Conservation (phyloP, 1,140 invertebrate genomes). For the Trichoplusia ni region DNA sequence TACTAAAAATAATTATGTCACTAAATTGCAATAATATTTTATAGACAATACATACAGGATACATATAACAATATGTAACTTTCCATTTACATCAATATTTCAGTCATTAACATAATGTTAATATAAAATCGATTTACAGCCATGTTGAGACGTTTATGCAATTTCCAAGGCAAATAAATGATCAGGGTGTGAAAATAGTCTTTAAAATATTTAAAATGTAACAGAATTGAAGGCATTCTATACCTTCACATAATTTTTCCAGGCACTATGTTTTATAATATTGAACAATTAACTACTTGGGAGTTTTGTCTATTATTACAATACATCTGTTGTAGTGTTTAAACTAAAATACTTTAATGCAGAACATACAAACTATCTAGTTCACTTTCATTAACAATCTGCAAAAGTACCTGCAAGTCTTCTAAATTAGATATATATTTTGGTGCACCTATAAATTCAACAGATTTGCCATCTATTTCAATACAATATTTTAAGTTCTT, state of each 20-base stretch:
- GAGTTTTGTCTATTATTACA: slow-evolving; percentile 4
- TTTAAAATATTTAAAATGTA: slow-evolving; percentile 4
- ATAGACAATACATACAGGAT: slow-evolving; percentile 11
- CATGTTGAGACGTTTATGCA: too few species aligned
- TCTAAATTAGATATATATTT: slow-evolving; percentile 74
- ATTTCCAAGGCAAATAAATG: too few species aligned
- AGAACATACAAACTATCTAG: slow-evolving; percentile 74
- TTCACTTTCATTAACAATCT: slow-evolving; percentile 78
- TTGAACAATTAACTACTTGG: slow-evolving; percentile 9
- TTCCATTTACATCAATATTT: slow-evolving; percentile 10
- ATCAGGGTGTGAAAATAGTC: too few species aligned
- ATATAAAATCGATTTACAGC: not conserved
- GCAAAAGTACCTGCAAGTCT: slow-evolving; percentile 77
- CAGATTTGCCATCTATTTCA: slow-evolving; percentile 69
- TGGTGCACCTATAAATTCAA: slow-evolving; percentile 77
- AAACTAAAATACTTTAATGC: slow-evolving; percentile 54
- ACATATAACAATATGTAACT: slow-evolving; percentile 18
- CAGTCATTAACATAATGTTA: slow-evolving; percentile 14
- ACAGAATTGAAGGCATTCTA: slow-evolving; percentile 8
- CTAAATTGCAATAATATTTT: slow-evolving; percentile 29
- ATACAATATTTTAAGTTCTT: slow-evolving; percentile 75
- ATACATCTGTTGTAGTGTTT: slow-evolving; percentile 22
- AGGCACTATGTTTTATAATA: slow-evolving; percentile 18
- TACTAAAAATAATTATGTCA: slow-evolving; percentile 11
- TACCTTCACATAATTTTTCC: not conserved